A percentile compares a stretch with the other conserved stretches of the same genome.
These are phyloP conservation scores for Myotis vivesi DNA, from an alignment of 2,797 vertebrate species.

Conservation along the genomic window DNA sequence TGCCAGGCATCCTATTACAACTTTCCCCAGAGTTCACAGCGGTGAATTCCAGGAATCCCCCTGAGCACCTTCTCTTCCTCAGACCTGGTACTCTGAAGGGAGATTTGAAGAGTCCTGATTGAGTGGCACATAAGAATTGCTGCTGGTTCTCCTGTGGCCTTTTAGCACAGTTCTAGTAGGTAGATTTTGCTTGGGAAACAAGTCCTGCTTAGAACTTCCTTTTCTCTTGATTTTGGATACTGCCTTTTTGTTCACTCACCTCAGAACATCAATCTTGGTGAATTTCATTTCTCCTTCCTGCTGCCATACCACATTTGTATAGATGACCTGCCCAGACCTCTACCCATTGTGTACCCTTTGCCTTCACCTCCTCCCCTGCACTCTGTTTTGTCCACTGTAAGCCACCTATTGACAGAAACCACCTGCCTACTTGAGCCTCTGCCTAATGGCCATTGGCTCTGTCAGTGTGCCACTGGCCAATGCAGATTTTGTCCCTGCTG, in stretches of 20 bases:
- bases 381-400: slow-evolving; percentile 20
- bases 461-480: slow-evolving; percentile 5
- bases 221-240: not conserved
- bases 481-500: slow-evolving; percentile 41
- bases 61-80: accelerated
- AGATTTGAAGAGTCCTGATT: not conserved
- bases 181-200: not conserved
- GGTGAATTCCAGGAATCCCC: not conserved
- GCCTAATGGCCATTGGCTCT: slow-evolving; percentile 52
- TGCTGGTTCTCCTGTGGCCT: not conserved
- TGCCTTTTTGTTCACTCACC: not conserved
- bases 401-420: not conserved
- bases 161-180: not conserved
- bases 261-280: not conserved
- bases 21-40: not conserved
- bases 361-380: accelerated
- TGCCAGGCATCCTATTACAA: not conserved
- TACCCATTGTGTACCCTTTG: not conserved
- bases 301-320: not conserved
- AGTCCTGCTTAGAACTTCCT: not conserved
- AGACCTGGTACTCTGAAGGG: not conserved
- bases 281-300: not conserved
- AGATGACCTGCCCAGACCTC: not conserved
- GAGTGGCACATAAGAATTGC: not conserved
- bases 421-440: slow-evolving; percentile 57